These are phyloP conservation scores for Pseudolaguvia tuberculata DNA, from an alignment of 2,113 vertebrate species.

Conservation along the genomic window DNA sequence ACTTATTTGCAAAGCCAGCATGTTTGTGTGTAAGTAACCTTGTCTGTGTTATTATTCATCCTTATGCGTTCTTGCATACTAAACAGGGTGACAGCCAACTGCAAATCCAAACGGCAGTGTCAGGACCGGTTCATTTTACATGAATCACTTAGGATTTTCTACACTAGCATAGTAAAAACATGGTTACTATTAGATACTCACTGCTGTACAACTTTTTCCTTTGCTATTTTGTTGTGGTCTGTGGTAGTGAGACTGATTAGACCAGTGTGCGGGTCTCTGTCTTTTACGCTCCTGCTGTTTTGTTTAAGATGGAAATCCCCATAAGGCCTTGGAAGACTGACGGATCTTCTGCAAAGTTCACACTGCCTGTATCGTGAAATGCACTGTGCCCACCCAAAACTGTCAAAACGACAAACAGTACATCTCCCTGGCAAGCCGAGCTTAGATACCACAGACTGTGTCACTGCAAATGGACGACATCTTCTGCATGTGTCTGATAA, in stretches of 20 bases:
- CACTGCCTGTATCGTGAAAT: constrained; percentile 55
- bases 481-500: constrained; percentile 61
- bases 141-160: constrained; percentile 24
- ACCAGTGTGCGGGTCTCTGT: constrained; percentile 28
- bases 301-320: constrained; percentile 58
- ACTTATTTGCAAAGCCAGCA: constrained; percentile 54
- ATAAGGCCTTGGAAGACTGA: constrained; percentile 58
- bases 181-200: not conserved
- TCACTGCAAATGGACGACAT: constrained; percentile 64
- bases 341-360: constrained; percentile 63
- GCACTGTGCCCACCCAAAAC: constrained; percentile 61
- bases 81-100: constrained; percentile 39
- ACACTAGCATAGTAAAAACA: constrained; percentile 22
- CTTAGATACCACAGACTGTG: constrained; percentile 57
- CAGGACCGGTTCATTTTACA: constrained; percentile 30
- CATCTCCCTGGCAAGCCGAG: constrained; percentile 55
- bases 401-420: constrained; percentile 66
- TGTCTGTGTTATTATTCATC: constrained; percentile 33
- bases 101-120: constrained; percentile 30
- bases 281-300: constrained; percentile 47
- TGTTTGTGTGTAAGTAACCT: constrained; percentile 35
- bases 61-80: constrained; percentile 34
- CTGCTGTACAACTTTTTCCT: constrained; percentile 9
- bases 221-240: constrained; percentile 20
- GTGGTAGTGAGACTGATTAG: constrained; percentile 43